Evolutionary conservation across 1,140 invertebrate species (phyloP), one percentile per base, ranked within the genome.

Genomic region (Dendroctonus valens): DNA sequence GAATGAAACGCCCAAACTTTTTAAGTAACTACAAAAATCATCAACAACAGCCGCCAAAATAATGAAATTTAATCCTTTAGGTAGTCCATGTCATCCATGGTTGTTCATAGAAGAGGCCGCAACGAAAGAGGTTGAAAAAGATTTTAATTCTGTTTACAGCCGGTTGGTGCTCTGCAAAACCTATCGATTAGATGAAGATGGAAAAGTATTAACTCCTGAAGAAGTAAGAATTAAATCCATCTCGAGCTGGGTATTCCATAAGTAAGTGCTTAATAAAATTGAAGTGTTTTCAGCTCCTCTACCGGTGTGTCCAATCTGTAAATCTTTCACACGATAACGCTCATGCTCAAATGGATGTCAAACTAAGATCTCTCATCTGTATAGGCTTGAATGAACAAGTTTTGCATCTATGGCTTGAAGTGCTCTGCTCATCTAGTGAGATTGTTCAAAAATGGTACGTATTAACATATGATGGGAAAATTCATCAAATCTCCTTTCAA

Each of bases 311-410:
- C 5, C 96, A 98, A 80, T 87, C 92, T 15, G 90, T 99, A 15
- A 99, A 99, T 81, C 85, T 94, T 72, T 92, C 92, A 0, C 97
- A 99, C 81, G 95, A 98, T 73, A 89, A 91, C 77, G 92, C 91
- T 7, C 93, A 97, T 83, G 93, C 94, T 52, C 95, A 98, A 82
- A 97, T 98, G 94, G 97, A 99, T 83, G 96, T 99, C 0, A 95
- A 98, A 83, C 82, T 99, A 70, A 84, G 97, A 54, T 97, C 94
- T 53, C 82, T 99, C 1, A 91, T 99, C 70, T 98, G 94, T 77
- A 86, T 97, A 76, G 97, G 95, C 46, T 84, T 99, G 3, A 99
- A 99, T 79, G 92, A 95, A 77, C 92, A 96, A 82, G 95, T 97
- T 7, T 83, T 99, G 40, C 97, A 99, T 83, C 82, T 99, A 14